A percentile compares a stretch with the other conserved stretches of the same genome.
Conservation (phyloP, 2,113 vertebrate genomes). For the Smithornis capensis region DNA sequence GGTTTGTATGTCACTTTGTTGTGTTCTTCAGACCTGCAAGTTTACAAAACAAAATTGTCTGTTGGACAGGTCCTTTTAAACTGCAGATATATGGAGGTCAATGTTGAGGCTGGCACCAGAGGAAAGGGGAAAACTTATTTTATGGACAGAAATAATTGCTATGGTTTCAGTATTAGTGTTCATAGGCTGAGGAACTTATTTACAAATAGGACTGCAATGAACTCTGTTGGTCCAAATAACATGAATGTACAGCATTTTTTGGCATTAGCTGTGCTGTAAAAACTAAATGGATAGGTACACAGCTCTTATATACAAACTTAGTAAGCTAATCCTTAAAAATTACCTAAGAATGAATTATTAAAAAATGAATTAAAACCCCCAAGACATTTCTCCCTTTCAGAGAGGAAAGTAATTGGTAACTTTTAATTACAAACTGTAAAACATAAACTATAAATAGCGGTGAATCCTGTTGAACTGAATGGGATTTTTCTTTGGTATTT, state of each 20-base stretch:
- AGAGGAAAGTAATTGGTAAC: not conserved
- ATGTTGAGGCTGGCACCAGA: not conserved
- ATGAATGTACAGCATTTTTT: not conserved
- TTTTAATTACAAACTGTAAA: not conserved
- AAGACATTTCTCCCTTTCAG: not conserved
- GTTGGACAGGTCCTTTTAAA: not conserved
- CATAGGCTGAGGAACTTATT: not conserved
- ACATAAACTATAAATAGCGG: not conserved
- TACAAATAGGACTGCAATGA: not conserved
- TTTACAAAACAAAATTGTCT: not conserved
- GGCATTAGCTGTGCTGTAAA: not conserved
- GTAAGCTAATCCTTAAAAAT: not conserved
- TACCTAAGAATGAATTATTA: not conserved
- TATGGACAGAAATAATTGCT: not conserved
- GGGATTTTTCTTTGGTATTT: not conserved
- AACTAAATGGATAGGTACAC: not conserved
- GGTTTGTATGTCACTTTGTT: not conserved
- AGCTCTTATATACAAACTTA: not conserved
- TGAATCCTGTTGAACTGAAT: not conserved
- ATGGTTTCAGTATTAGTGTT: not conserved
- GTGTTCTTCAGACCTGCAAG: not conserved
- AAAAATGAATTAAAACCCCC: rapidly evolving
- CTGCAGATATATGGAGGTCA: not conserved
- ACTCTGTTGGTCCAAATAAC: not conserved
- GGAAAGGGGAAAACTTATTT: not conserved